Evolutionary conservation across 2,797 vertebrate species (phyloP), one percentile per base, ranked within the genome.

Genomic region (Aphelocoma californica): DNA sequence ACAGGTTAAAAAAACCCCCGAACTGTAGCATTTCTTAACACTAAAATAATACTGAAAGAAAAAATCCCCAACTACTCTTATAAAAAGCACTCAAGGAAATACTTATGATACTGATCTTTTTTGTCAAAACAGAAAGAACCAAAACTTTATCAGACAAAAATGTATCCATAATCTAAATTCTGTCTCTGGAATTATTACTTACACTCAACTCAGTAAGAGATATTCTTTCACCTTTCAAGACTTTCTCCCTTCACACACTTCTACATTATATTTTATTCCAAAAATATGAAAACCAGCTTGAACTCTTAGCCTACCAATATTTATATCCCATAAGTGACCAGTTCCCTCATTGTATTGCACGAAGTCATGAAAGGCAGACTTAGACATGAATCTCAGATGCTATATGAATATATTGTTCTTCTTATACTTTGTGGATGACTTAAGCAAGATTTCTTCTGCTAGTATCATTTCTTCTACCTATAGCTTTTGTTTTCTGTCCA

Each of bases 1-100:
- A 18, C 12, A 40, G 12, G 17, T 48, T 34, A 51, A 86, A 81
- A 79, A 75, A 31, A 7, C 0, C 0, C 1, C 4, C 8, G 29
- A 78, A 84, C 3, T 18, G 9, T 48, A 85, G 29, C 50, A 86
- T 38, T 83, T 84, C 29, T 83, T 60, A 95, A 67, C 18, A 81
- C 10, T 60, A 84, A 62, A 90, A 66, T 70, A 85, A 51, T 24
- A 64, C 3, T 28, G 32, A 36, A 74, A 38, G 18, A 56, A 80
- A 77, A 79, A 69, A 15, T 18, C 11, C 0, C 5, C 19, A 65
- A 38, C 6, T 58, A 28, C 18, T 42, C 36, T 31, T 61, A 72
- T 3, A 81, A 84, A 58, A 89, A 84, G 14, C 20, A 89, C 3
- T 4, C n/a, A 66, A 45, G 32, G 32, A 81, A 64, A 77, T n/a